Evolutionary conservation across 2,888 invertebrate species (phyloP).

Genomic region (Terebella lapidaria): DNA sequence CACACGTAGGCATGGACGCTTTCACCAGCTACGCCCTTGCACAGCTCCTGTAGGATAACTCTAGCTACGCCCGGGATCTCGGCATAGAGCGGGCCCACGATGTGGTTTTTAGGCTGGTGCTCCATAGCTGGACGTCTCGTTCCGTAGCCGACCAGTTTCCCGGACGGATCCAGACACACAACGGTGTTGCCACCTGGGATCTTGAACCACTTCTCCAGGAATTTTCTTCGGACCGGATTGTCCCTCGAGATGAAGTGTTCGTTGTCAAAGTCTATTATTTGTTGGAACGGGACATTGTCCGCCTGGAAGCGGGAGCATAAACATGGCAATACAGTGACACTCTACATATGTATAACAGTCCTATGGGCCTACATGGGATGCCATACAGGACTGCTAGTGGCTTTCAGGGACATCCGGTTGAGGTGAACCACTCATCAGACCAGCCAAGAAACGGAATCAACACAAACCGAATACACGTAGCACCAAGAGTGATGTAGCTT

Average conservation of each 20-base stretch:
- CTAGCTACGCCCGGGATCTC: constrained; percentile 7
- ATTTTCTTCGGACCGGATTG: constrained; percentile 3
- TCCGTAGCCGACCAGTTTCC: constrained; percentile 9
- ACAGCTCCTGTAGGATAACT: constrained; percentile 9
- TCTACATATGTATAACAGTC: too few relatives aligned
- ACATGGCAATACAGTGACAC: too few relatives aligned
- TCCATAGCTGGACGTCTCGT: background rate
- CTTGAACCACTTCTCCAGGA: constrained; percentile 13
- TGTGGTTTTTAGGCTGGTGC: constrained; percentile 2
- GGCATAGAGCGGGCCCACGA: constrained; percentile 14
- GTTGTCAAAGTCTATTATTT: constrained; percentile 15
- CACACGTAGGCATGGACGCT: too few relatives aligned
- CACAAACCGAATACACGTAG: too few relatives aligned
- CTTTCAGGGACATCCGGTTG: too few relatives aligned
- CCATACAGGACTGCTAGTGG: too few relatives aligned
- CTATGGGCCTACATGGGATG: too few relatives aligned
- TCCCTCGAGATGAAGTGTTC: constrained; percentile 11
- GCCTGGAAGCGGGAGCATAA: too few relatives aligned
- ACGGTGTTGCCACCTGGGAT: constrained; percentile 7
- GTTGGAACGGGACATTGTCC: constrained; percentile 8
- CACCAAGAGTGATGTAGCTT: too few relatives aligned
- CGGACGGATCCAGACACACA: constrained; percentile 5
- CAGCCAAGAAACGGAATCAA: too few relatives aligned
- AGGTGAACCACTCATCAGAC: too few relatives aligned
- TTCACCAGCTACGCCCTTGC: constrained; percentile 5